A percentile compares a stretch with the other conserved stretches of the same genome.
These are phyloP conservation scores for Typhlomys cinereus DNA, from an alignment of 2,113 vertebrate species.

Conservation along the genomic window DNA sequence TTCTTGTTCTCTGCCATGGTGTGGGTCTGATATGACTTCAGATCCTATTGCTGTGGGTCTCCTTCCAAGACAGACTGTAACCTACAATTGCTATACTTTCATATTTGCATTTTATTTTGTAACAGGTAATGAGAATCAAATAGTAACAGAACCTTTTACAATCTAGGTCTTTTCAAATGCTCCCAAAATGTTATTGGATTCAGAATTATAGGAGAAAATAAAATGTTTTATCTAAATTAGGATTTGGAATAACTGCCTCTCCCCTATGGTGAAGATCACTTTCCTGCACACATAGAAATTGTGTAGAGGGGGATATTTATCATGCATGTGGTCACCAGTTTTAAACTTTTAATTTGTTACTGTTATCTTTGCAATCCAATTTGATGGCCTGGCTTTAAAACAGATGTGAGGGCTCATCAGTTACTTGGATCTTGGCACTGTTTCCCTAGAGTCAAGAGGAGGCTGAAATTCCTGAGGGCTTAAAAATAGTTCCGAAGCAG, in stretches of 20 bases:
- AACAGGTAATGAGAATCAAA: background rate
- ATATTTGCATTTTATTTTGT: background rate
- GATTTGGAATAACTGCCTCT: constrained; percentile 7
- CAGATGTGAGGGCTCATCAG: constrained; percentile 28
- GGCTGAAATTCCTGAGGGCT: constrained; percentile 48
- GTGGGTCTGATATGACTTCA: too few relatives aligned
- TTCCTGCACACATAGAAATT: background rate
- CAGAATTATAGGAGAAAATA: constrained; percentile 1
- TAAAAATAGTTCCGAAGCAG: constrained; percentile 65
- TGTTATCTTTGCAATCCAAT: constrained; percentile 56
- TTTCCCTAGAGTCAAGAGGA: constrained; percentile 38
- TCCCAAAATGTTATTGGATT: background rate
- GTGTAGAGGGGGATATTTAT: background rate
- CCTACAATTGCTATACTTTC: too few relatives aligned
- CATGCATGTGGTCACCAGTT: background rate
- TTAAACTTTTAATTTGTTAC: constrained; percentile 61
- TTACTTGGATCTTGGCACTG: constrained; percentile 26
- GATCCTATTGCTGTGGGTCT: too few relatives aligned
- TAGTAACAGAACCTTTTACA: background rate
- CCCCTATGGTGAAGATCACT: constrained; percentile 50
- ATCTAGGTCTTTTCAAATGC: background rate
- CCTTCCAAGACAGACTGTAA: too few relatives aligned
- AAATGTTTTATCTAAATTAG: constrained; percentile 6
- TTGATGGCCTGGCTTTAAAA: constrained; percentile 48
- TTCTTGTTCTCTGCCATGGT: too few relatives aligned